Evolutionary conservation across 2,888 invertebrate genomes (phyloP).

Genomic region (Mimachlamys varia): DNA sequence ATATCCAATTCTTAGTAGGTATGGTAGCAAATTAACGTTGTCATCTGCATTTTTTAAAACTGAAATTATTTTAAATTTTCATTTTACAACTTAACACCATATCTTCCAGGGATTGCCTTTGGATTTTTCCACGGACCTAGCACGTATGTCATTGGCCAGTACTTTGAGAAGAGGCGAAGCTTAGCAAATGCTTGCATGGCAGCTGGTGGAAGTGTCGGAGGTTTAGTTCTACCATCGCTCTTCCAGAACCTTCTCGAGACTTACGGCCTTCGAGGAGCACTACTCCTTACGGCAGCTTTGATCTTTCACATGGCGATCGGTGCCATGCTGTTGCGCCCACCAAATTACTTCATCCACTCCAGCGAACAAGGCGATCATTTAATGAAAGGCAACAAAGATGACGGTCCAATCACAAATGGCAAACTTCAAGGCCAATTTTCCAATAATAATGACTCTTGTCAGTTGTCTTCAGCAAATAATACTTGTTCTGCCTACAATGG

Average conservation of each 20-base stretch:
- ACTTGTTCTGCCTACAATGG: too few species aligned
- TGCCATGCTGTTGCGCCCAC: constrained; percentile 42
- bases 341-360: neutral
- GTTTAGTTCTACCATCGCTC: constrained; percentile 40
- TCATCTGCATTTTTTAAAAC: too few species aligned
- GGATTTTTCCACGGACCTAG: constrained; percentile 39
- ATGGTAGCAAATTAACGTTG: too few species aligned
- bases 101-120: constrained; percentile 39
- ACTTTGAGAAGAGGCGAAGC: constrained; percentile 49
- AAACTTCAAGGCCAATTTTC: neutral
- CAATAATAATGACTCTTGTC: neutral
- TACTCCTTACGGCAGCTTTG: constrained; percentile 43
- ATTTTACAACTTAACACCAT: too few species aligned
- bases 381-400: neutral
- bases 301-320: constrained; percentile 34
- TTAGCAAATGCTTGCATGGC: constrained; percentile 43
- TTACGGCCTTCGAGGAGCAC: constrained; percentile 45
- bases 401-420: too few species aligned
- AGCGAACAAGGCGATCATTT: neutral
- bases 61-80: too few species aligned
- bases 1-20: too few species aligned
- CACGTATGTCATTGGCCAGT: constrained; percentile 37
- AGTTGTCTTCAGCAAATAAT: neutral
- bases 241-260: constrained; percentile 38
- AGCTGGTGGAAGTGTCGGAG: constrained; percentile 48